Evolutionary conservation across 2,113 vertebrate species (phyloP).

Genomic region (Dicerorhinus sumatrensis): DNA sequence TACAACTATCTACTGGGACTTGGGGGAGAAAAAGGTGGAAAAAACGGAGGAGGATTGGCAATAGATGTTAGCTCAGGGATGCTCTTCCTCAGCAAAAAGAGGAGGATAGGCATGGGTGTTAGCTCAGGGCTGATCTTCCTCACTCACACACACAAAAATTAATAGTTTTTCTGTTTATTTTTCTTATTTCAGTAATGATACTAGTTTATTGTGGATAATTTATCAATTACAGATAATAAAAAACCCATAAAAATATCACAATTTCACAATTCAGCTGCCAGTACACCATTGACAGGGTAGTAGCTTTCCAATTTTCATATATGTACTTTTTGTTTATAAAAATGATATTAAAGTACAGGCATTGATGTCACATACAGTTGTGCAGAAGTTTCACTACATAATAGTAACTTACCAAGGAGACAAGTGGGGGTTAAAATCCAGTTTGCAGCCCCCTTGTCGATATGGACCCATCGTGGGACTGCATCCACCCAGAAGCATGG

Average conservation of each 20-base stretch:
- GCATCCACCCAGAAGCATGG: neutral
- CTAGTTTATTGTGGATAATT: neutral
- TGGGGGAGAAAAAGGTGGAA: too few species aligned
- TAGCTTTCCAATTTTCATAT: neutral
- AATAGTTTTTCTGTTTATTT: neutral
- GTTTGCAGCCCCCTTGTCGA: neutral
- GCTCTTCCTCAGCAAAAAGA: too few species aligned
- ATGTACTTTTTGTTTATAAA: neutral
- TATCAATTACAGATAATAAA: neutral
- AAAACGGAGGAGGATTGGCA: too few species aligned
- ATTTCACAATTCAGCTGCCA: neutral
- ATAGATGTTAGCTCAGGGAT: too few species aligned
- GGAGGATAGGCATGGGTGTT: too few species aligned
- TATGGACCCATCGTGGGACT: neutral
- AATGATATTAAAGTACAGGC: neutral
- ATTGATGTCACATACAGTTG: neutral
- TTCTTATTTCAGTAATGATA: constrained; percentile 20
- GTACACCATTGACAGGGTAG: neutral
- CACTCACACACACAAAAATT: neutral
- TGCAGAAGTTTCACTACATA: neutral
- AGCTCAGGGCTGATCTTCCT: too few species aligned
- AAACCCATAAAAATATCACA: neutral
- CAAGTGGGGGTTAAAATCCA: neutral
- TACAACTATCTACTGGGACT: too few species aligned
- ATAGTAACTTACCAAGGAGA: neutral